phyloP scores from a whole-genome alignment of 2,797 vertebrate genomes.

The Selene dorsalis region DNA sequence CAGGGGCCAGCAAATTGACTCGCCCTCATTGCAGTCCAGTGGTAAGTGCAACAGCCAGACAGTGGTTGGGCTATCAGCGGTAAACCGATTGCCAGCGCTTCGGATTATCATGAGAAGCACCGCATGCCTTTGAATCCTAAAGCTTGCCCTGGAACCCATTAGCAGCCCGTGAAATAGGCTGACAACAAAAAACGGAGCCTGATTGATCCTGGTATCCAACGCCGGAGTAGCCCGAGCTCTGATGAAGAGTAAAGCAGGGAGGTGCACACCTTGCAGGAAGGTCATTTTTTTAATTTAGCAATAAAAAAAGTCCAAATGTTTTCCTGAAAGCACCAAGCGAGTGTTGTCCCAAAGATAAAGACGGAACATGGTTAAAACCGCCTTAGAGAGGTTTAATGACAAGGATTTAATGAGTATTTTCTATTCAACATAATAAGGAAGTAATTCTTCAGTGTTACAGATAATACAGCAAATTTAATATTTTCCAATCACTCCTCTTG shows the following conservation, averaged over 20 bases:
- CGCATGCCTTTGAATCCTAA: slow-evolving; percentile 75
- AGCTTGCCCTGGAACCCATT: slow-evolving; percentile 78
- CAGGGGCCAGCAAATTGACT: slow-evolving; percentile 77
- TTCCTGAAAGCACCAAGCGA: slow-evolving; percentile 41
- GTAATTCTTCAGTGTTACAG: neutral
- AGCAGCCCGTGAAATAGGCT: slow-evolving; percentile 75
- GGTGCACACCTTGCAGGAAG: slow-evolving; percentile 58
- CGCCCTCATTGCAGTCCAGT: slow-evolving; percentile 67
- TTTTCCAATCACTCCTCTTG: slow-evolving; percentile 27
- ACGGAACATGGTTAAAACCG: neutral
- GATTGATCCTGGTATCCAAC: slow-evolving; percentile 77
- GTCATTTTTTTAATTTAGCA: slow-evolving; percentile 49
- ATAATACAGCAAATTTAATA: slow-evolving; percentile 15
- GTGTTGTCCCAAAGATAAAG: slow-evolving; percentile 8
- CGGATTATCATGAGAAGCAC: slow-evolving; percentile 82
- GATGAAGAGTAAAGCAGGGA: slow-evolving; percentile 64
- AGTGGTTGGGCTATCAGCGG: slow-evolving; percentile 64
- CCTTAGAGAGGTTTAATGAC: slow-evolving; percentile 15
- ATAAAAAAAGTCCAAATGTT: slow-evolving; percentile 43
- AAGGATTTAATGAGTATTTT: slow-evolving; percentile 37
- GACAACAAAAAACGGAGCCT: slow-evolving; percentile 63
- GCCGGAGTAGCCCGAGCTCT: slow-evolving; percentile 49
- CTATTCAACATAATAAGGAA: slow-evolving; percentile 6
- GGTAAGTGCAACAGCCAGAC: slow-evolving; percentile 59
- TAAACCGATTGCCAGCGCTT: slow-evolving; percentile 77